Conservation (phyloP, 2,888 invertebrate genomes). For the Lydus trimaculatus region DNA sequence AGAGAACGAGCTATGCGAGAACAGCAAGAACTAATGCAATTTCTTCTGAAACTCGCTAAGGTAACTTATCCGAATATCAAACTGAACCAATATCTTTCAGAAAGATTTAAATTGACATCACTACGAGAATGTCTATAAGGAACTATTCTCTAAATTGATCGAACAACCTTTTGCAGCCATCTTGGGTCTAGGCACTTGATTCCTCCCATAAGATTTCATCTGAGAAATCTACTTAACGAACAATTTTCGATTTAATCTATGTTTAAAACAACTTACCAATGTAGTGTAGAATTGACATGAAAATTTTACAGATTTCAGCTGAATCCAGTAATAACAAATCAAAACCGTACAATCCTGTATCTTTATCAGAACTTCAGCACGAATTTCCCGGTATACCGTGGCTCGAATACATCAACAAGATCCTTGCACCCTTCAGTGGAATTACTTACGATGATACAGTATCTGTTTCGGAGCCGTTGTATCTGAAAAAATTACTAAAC, state of each 20-base stretch:
- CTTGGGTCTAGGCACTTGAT: constrained; percentile 5
- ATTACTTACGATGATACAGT: constrained; percentile 52
- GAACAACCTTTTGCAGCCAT: constrained; percentile 4
- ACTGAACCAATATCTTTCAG: background rate
- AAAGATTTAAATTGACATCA: background rate
- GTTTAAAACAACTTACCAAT: background rate
- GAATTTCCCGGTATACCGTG: constrained; percentile 58
- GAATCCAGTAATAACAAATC: constrained; percentile 42
- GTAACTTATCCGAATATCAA: constrained; percentile 37
- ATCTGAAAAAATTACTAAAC: constrained; percentile 48
- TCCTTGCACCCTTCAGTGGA: constrained; percentile 44
- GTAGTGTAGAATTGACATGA: background rate
- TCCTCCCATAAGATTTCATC: background rate
- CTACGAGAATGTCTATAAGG: constrained; percentile 1
- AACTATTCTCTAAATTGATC: background rate
- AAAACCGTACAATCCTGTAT: constrained; percentile 37
- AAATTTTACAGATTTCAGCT: constrained; percentile 44
- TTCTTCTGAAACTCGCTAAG: constrained; percentile 50
- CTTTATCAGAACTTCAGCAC: constrained; percentile 61
- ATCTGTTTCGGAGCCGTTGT: constrained; percentile 47
- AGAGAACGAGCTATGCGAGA: constrained; percentile 46
- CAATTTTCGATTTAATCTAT: background rate
- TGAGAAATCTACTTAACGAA: constrained; percentile 10
- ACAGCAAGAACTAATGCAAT: constrained; percentile 49
- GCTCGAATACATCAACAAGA: constrained; percentile 51